phyloP scores from a whole-genome alignment of 2,888 invertebrate species.

The Drosophila villosipedis region DNA sequence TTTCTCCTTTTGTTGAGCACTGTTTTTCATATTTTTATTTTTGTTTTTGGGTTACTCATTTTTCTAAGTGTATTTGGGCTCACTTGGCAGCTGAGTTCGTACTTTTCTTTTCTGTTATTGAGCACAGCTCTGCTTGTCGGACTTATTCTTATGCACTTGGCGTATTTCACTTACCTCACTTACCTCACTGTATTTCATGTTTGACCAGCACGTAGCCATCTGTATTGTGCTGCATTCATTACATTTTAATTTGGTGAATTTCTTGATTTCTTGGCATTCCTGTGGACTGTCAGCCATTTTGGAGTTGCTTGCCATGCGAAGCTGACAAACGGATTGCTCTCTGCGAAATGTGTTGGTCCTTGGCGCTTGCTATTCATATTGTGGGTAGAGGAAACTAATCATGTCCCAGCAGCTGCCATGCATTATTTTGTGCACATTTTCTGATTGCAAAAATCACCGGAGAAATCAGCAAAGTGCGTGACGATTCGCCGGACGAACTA shows the following conservation, averaged over 20 bases:
- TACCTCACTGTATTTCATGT: conserved; percentile 63
- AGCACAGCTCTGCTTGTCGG: neutral
- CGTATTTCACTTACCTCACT: conserved; percentile 66
- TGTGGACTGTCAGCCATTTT: neutral
- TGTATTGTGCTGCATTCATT: conserved; percentile 60
- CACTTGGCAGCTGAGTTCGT: conserved; percentile 1
- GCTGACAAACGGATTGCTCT: conserved; percentile 5
- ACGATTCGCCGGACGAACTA: conserved; percentile 3
- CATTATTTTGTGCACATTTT: conserved; percentile 66
- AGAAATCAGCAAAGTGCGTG: conserved; percentile 71
- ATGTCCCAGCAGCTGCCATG: conserved; percentile 53
- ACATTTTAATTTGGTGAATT: conserved; percentile 69
- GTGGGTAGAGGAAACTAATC: conserved; percentile 55
- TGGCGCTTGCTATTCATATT: conserved; percentile 69
- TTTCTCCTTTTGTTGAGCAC: no score
- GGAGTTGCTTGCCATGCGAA: neutral
- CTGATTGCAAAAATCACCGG: conserved; percentile 81
- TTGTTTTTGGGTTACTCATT: neutral
- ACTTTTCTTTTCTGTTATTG: neutral
- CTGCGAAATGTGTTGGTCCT: neutral
- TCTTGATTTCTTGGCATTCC: conserved; percentile 18
- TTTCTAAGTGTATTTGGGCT: neutral
- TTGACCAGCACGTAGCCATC: conserved; percentile 65
- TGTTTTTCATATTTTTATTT: neutral
- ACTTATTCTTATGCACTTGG: conserved; percentile 50